phyloP scores from a whole-genome alignment of 2,888 invertebrate genomes.

The Cetonia aurata region DNA sequence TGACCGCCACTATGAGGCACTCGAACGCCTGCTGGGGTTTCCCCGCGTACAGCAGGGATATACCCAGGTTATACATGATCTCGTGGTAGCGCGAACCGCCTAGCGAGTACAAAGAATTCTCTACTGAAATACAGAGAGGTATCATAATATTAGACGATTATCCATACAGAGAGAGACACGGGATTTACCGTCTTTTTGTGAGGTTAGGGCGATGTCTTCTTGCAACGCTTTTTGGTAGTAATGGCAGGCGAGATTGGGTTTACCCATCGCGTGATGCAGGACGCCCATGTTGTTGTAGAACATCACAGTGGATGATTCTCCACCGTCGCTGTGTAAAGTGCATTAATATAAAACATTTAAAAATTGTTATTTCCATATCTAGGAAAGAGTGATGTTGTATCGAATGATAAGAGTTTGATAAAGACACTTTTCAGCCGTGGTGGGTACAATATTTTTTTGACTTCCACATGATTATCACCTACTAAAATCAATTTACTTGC shows the following conservation, averaged over 20 bases:
- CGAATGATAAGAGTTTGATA: too few species aligned
- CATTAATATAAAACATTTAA: too few species aligned
- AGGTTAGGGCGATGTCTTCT: constrained; percentile 69
- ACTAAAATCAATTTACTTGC: too few species aligned
- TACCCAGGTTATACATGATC: constrained; percentile 85
- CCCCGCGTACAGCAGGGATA: constrained; percentile 85
- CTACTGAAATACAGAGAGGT: constrained; percentile 54
- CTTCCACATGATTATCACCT: too few species aligned
- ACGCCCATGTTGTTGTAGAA: constrained; percentile 88
- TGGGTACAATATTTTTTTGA: too few species aligned
- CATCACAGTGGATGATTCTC: constrained; percentile 74
- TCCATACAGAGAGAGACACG: too few species aligned
- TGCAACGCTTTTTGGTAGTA: constrained; percentile 84
- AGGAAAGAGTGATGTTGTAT: too few species aligned
- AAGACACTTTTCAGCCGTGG: too few species aligned
- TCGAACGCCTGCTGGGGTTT: constrained; percentile 90
- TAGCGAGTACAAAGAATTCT: constrained; percentile 73
- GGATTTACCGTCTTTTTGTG: constrained; percentile 33
- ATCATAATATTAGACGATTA: too few species aligned
- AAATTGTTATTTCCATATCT: too few species aligned
- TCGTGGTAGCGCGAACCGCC: constrained; percentile 75
- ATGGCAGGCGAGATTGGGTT: constrained; percentile 83
- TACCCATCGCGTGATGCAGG: constrained; percentile 83
- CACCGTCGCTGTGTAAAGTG: constrained; percentile 67
- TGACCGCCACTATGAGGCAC: constrained; percentile 87